These are phyloP conservation scores for Sphaerophoria taeniata DNA, from an alignment of 2,888 invertebrate genomes.

Conservation along the genomic window DNA sequence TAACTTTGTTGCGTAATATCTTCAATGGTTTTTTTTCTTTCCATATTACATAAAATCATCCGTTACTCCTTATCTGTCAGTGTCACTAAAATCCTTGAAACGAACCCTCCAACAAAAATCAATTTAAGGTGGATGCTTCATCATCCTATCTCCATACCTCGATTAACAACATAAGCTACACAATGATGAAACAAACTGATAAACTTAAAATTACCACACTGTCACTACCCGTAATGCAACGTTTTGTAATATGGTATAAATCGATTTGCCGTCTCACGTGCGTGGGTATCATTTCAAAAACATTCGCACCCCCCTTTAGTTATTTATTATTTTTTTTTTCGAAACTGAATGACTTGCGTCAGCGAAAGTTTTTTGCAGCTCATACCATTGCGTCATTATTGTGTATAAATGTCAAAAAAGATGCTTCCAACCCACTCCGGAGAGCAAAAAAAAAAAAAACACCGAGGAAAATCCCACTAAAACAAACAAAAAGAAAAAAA, in stretches of 20 bases:
- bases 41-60: too few relatives aligned
- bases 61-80: too few relatives aligned
- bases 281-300: background rate
- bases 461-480: slow-evolving; percentile 23
- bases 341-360: slow-evolving; percentile 22
- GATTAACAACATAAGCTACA: background rate
- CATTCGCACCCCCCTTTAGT: background rate
- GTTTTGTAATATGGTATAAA: background rate
- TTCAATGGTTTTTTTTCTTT: too few relatives aligned
- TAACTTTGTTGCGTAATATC: too few relatives aligned
- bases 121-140: too few relatives aligned
- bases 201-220: background rate
- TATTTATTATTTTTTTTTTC: background rate
- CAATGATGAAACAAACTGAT: background rate
- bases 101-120: too few relatives aligned
- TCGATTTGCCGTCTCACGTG: background rate
- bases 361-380: slow-evolving; percentile 16
- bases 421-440: slow-evolving; percentile 16
- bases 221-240: background rate
- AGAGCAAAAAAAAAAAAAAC: slow-evolving; percentile 6
- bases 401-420: slow-evolving; percentile 31
- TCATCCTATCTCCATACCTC: too few relatives aligned
- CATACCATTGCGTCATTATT: slow-evolving; percentile 17
- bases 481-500: background rate
- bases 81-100: too few relatives aligned